Evolutionary conservation across 2,888 invertebrate genomes (phyloP), one percentile per base, ranked within the genome.

Genomic region (Zeuzera pyrina): DNA sequence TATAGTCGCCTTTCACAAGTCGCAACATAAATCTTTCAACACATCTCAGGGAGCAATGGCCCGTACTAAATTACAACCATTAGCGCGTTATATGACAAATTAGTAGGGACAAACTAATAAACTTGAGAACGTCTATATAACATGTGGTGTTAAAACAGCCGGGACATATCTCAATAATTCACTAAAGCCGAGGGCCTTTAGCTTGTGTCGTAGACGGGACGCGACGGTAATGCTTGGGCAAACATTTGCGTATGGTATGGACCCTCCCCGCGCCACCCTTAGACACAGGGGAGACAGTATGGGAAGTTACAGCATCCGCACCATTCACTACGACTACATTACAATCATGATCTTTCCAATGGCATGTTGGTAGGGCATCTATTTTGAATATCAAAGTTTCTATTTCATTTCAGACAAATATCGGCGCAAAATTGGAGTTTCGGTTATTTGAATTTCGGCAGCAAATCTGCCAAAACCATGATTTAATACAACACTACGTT

Each of bases 1-100:
- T n/a, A n/a, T n/a, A n/a, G n/a, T n/a, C n/a, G n/a, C n/a, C n/a
- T n/a, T n/a, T n/a, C n/a, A n/a, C n/a, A n/a, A n/a, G n/a, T n/a
- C n/a, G n/a, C 12, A 25, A 27, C 41, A 38, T 45, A 45, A 45
- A 42, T 41, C 42, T 41, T 34, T 45, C 42, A 39, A n/a, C 23
- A 31, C 29, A 34, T 32, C 34, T 36, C 29, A 25, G 12, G 25
- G 25, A 25, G 19, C 28, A 14, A 47, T 47, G 54, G 54, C 52
- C 57, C 57, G 53, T 44, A 59, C 57, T 66, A 64, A 72, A 76
- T 71, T 62, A 69, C 56, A 45, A 54, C 59, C 57, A 72, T 73
- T 68, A 69, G 57, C 64, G 57, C 57, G 45, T 49, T 57, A 2
- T 58, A 66, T 76, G 77, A 78, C 73, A 76, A 72, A 77, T 70